phyloP scores from a whole-genome alignment of 2,113 vertebrate genomes.

The Bagarius yarrelli region DNA sequence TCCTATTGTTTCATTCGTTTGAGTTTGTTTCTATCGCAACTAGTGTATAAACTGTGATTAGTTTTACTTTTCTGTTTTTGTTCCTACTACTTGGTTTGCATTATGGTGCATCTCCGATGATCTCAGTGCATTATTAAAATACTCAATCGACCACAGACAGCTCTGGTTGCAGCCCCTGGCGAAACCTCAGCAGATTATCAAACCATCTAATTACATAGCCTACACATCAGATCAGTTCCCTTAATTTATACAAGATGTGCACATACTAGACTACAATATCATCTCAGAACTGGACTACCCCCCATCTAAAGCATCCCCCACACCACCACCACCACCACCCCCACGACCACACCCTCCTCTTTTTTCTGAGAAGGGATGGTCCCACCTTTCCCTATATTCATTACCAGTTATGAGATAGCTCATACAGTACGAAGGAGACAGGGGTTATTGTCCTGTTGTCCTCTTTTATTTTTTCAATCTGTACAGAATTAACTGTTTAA shows the following conservation, averaged over 20 bases:
- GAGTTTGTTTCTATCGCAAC: background rate
- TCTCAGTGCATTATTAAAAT: slow-evolving; percentile 21
- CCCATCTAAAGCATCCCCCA: too few species aligned
- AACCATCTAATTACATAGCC: slow-evolving; percentile 15
- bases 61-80: background rate
- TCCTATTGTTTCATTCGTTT: background rate
- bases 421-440: background rate
- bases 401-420: background rate
- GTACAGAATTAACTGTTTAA: background rate
- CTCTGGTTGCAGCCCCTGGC: slow-evolving; percentile 17
- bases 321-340: too few species aligned
- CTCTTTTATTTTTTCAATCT: background rate
- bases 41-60: slow-evolving; percentile 2
- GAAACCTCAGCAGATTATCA: slow-evolving; percentile 21
- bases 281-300: background rate
- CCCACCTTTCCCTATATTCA: background rate
- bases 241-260: slow-evolving; percentile 27
- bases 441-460: background rate
- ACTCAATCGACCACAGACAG: slow-evolving; percentile 13
- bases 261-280: background rate
- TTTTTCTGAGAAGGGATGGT: background rate
- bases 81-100: slow-evolving; percentile 3
- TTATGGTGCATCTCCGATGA: slow-evolving; percentile 13
- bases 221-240: background rate
- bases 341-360: too few species aligned